A percentile compares a stretch with the other conserved stretches of the same genome.
Conservation (phyloP, 2,113 vertebrate species). For the Eleginops maclovinus region DNA sequence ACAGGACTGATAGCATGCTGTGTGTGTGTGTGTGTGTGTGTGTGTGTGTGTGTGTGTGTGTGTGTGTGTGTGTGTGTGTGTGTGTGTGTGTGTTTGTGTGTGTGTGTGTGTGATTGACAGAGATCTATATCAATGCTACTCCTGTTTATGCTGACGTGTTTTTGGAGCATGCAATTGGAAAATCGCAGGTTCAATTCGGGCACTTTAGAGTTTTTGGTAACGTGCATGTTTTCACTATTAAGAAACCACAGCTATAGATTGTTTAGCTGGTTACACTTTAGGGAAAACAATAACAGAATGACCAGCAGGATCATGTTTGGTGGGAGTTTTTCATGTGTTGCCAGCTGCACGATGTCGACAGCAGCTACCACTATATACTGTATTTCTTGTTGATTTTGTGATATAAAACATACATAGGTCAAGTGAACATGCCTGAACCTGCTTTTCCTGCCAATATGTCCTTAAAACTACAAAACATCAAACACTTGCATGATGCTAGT, state of each 20-base stretch:
- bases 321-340: not conserved
- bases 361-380: too few relatives aligned
- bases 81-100: too few relatives aligned
- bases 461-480: too few relatives aligned
- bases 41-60: constrained; percentile 9
- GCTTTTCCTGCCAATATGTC: too few relatives aligned
- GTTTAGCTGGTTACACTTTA: not conserved
- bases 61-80: too few relatives aligned
- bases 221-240: not conserved
- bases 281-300: not conserved
- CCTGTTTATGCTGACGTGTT: not conserved
- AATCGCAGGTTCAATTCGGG: not conserved
- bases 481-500: too few relatives aligned
- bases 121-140: constrained; percentile 8
- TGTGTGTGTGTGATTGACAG: constrained; percentile 28
- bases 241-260: not conserved
- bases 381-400: too few relatives aligned
- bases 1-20: constrained; percentile 15
- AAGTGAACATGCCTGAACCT: too few relatives aligned
- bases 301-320: not conserved
- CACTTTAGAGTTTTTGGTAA: too few relatives aligned
- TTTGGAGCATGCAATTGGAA: constrained; percentile 3
- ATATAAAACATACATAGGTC: too few relatives aligned
- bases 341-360: not conserved
- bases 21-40: not conserved